Evolutionary conservation across 2,113 vertebrate genomes (phyloP), one percentile per base, ranked within the genome.

Genomic region (Muntiacus muntjak): DNA sequence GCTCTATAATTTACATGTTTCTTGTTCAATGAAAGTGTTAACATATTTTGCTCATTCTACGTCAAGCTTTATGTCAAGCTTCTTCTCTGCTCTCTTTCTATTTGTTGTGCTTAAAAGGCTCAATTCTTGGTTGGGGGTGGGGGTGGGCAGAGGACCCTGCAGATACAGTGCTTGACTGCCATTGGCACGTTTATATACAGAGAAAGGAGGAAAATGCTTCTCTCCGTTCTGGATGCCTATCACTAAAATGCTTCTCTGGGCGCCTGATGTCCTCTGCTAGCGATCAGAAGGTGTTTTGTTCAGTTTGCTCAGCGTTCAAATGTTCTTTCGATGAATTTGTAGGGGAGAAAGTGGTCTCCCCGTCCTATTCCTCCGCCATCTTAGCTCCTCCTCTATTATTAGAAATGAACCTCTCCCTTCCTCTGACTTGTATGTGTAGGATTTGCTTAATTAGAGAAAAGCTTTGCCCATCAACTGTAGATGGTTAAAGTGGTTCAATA

Each of bases 361-460:
- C 12, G 47, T 13, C 13, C 47, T 50, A 4, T 50, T 50, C 47
- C 47, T 50, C 47, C 1, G 47, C 47, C 12, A 4, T 13, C 12
- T 50, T 50, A 4, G 47, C 47, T 50, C 47, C 47, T 50, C 47
- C 47, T 50, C 47, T 50, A 13, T 50, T 50, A 17, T 62, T 67
- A 28, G n/a, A 67, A 82, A 87, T 50, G 26, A 92, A 82, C 54
- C 36, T 57, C 40, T 50, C 43, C 60, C 36, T 78, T 88, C 50
- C 1, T 11, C 25, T 90, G 19, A 71, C 67, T n/a, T 89, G 19
- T 64, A 26, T 90, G 33, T 88, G 43, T 79, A 92, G 55, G 36
- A 79, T 92, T 95, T 95, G 82, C 71, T 95, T 97, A 97, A 96
- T 97, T 97, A 97, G 94, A 91, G 79, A 52, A 96, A 93, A 87